Base-by-base conservation (phyloP, 2,888 invertebrate genomes). In the Drosophila putrida region DNA sequence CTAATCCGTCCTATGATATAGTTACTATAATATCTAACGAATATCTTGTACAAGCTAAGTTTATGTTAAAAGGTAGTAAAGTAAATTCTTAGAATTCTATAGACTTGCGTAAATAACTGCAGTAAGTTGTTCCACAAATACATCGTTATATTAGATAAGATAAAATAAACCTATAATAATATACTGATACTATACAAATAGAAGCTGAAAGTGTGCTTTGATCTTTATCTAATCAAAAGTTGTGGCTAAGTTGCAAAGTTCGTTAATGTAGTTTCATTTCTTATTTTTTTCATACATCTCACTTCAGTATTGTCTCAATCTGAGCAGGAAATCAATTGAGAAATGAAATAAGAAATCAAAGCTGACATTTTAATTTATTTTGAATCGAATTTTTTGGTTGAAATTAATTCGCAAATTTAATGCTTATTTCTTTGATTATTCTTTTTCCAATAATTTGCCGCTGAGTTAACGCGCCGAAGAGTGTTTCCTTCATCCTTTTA, bases 141-240 rank as follows among this genome's bases (percentile, higher is more conserved):
- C 20, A 28, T 28, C 33, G 20, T 28, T n/a, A 35, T 50, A 49
- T 43, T 44, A 47, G 73, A 73, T 73, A 60, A 73, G 73, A 75
- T 75, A 59, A 41, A 13, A 28, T 33, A 51, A 39, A 36, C 33
- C 10, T 50, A 44, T 31, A 49, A 8, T 38, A 38, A 15, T 27
- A n/a, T 44, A 35, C 9, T 35, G 39, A 9, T 2, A 20, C 20
- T 20, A 20, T 20, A 20, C 2, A 20, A 20, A 10, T 8, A 53
- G 47, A 28, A 10, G 33, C 51, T 28, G 9, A 1, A 9, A 31
- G 25, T 33, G 4, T 38, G 50, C 20, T 15, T 4, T 15, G 43
- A 35, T 65, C 25, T 49, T 59, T 39, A 44, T 49, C 58, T 55
- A 49, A 66, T 49, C 31, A 36, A 36, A n/a, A 5, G 15, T 4